Evolutionary conservation across 1,140 invertebrate genomes (phyloP).

Genomic region (Drosophila takahashii): DNA sequence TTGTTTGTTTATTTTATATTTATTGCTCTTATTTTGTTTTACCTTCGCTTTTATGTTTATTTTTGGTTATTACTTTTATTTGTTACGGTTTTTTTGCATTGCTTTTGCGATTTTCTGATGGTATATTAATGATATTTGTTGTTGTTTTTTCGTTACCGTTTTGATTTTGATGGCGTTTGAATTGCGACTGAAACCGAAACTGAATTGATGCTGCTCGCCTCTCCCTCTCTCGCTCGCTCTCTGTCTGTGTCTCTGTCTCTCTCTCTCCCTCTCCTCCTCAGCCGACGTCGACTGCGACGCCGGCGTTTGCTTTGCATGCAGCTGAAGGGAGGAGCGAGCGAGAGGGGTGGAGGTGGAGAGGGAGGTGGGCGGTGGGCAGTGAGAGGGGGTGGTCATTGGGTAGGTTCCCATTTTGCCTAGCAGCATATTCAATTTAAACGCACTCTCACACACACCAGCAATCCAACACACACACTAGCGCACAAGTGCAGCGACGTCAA

Average conservation of each 20-base stretch:
- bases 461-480: conserved; percentile 25
- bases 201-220: conserved; percentile 65
- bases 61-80: conserved; percentile 55
- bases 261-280: conserved; percentile 7
- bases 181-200: conserved; percentile 80
- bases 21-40: not conserved
- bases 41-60: not conserved
- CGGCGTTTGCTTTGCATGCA: conserved; percentile 37
- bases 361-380: not conserved
- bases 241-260: not conserved
- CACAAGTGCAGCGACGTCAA: conserved; percentile 51
- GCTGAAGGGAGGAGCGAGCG: conserved; percentile 2
- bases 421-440: conserved; percentile 75
- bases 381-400: conserved; percentile 1
- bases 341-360: conserved; percentile 1
- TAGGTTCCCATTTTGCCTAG: conserved; percentile 46
- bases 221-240: conserved; percentile 15
- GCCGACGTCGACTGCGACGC: conserved; percentile 11
- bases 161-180: conserved; percentile 83
- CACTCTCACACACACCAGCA: conserved; percentile 37
- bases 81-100: conserved; percentile 34
- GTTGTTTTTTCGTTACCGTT: conserved; percentile 72
- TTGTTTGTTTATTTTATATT: not conserved
- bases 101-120: conserved; percentile 46
- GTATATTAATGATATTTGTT: conserved; percentile 35